These are phyloP conservation scores for Daubentonia madagascariensis DNA, from an alignment of 2,113 vertebrate species.

Conservation along the genomic window DNA sequence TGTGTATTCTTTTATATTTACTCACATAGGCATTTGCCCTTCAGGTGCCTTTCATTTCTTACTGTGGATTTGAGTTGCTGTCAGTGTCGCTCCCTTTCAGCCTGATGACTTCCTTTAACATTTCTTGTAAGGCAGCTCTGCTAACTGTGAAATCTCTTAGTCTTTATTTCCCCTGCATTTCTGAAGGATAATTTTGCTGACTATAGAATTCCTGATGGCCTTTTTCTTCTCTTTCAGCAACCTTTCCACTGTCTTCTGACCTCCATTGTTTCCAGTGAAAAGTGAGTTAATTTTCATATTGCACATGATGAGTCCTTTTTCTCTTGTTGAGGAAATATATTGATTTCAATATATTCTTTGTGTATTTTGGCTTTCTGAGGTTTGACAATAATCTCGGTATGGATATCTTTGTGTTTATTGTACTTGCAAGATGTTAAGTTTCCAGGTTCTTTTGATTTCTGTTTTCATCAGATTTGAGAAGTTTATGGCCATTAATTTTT, in stretches of 20 bases:
- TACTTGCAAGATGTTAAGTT: neutral
- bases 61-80: neutral
- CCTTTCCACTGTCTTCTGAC: neutral
- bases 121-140: neutral
- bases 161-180: neutral
- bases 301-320: neutral
- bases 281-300: neutral
- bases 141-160: neutral
- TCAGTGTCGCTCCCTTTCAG: neutral
- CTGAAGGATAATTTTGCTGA: neutral
- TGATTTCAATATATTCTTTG: neutral
- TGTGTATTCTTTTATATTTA: neutral
- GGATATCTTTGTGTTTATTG: neutral
- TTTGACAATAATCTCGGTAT: neutral
- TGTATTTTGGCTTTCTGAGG: neutral
- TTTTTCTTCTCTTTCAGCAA: neutral
- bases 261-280: neutral
- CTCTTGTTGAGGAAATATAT: neutral
- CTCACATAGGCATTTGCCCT: neutral
- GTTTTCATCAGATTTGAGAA: neutral
- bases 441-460: neutral
- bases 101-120: neutral
- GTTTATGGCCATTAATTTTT: neutral
- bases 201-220: neutral
- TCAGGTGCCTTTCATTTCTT: neutral